phyloP scores from a whole-genome alignment of 2,797 vertebrate genomes.

The Leptoclinus maculatus region DNA sequence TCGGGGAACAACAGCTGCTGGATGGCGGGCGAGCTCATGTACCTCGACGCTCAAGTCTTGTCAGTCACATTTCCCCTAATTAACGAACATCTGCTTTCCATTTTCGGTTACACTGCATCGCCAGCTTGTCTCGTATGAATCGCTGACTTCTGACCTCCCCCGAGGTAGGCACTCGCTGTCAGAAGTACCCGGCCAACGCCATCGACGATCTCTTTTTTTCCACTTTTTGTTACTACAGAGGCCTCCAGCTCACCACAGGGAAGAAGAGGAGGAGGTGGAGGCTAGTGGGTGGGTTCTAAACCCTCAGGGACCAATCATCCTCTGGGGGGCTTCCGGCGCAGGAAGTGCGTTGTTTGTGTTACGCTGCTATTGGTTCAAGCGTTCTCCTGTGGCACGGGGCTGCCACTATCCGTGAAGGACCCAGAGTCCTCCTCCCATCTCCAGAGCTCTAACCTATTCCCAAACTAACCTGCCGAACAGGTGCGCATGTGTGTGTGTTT shows the following conservation, averaged over 20 bases:
- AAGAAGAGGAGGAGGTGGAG: constrained; percentile 21
- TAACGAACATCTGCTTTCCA: constrained; percentile 99
- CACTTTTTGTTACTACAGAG: constrained; percentile 25
- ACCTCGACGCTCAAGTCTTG: constrained; percentile 94
- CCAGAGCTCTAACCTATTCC: constrained; percentile 69
- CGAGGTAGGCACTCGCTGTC: constrained; percentile 74
- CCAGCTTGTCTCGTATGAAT: constrained; percentile 97
- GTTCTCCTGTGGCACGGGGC: constrained; percentile 63
- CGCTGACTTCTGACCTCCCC: constrained; percentile 95
- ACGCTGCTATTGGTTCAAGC: constrained; percentile 59
- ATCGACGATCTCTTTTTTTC: constrained; percentile 14
- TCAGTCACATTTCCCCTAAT: constrained; percentile 99
- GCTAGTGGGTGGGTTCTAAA: constrained; percentile 47
- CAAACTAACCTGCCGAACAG: constrained; percentile 66
- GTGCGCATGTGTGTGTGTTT: constrained; percentile 49
- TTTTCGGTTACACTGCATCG: constrained; percentile 94
- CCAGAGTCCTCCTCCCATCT: constrained; percentile 52
- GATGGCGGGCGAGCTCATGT: constrained; percentile 91
- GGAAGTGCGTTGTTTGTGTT: constrained; percentile 60
- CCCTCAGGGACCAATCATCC: constrained; percentile 68
- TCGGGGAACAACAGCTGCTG: constrained; percentile 93
- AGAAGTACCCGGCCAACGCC: constrained; percentile 61
- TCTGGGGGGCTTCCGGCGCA: constrained; percentile 59
- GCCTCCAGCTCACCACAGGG: constrained; percentile 45
- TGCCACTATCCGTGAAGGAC: constrained; percentile 57